Evolutionary conservation across 2,888 invertebrate species (phyloP).

Genomic region (Synergus japonicus): DNA sequence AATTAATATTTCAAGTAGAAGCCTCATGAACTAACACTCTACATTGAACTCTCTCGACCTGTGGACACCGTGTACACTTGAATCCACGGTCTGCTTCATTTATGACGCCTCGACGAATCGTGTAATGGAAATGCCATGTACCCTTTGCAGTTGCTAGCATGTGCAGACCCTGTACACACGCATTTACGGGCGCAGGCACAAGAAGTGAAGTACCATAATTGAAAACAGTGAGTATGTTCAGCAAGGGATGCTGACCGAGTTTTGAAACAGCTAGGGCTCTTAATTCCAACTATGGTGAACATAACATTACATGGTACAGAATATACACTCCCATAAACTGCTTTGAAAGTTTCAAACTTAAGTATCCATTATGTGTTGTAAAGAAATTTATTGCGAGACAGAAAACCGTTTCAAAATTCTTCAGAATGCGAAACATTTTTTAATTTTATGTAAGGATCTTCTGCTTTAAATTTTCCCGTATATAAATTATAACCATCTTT

Average conservation of each 20-base stretch:
- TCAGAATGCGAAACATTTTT: neutral
- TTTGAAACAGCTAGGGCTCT: neutral
- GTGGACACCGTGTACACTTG: constrained; percentile 34
- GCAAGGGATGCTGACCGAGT: neutral
- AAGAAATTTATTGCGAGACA: neutral
- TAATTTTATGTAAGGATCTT: neutral
- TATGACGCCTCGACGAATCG: constrained; percentile 53
- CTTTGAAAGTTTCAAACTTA: neutral
- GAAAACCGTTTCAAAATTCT: neutral
- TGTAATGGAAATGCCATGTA: constrained; percentile 58
- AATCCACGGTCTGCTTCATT: constrained; percentile 53
- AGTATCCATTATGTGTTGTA: neutral
- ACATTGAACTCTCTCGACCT: constrained; percentile 56
- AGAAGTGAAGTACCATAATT: constrained; percentile 18
- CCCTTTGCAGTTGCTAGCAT: constrained; percentile 42
- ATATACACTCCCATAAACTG: neutral
- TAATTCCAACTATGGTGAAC: constrained; percentile 5
- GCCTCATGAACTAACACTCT: constrained; percentile 17
- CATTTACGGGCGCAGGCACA: neutral
- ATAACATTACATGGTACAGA: neutral
- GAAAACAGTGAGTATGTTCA: constrained; percentile 5
- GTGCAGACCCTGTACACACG: neutral
- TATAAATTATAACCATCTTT: too few species aligned
- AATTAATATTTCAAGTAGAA: constrained; percentile 22
- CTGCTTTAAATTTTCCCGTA: too few species aligned